Evolutionary conservation across 1,140 invertebrate genomes (phyloP).

Genomic region (Drosophila nannoptera): DNA sequence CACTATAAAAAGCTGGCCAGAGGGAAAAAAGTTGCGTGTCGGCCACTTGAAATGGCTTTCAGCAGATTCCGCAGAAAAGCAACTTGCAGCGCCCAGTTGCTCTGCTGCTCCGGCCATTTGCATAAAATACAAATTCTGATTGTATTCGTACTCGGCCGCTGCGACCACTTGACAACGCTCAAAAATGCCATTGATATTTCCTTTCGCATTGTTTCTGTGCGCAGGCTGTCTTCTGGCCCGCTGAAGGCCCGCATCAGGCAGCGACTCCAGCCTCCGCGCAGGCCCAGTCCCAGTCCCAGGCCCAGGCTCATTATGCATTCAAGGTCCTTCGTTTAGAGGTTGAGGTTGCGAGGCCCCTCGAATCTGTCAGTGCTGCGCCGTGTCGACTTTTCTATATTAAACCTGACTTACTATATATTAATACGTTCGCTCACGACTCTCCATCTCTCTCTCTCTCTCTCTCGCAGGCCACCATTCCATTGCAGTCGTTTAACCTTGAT

Average conservation of each 20-base stretch:
- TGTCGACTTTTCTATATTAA: constrained; percentile 72
- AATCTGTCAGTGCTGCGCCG: constrained; percentile 64
- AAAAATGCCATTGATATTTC: constrained; percentile 71
- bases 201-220: constrained; percentile 63
- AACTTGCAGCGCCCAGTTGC: constrained; percentile 17
- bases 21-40: constrained; percentile 13
- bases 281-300: neutral
- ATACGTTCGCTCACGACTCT: constrained; percentile 22
- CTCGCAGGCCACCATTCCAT: constrained; percentile 77
- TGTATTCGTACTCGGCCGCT: constrained; percentile 27
- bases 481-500: constrained; percentile 79
- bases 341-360: constrained; percentile 52
- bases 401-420: constrained; percentile 57
- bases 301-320: constrained; percentile 73
- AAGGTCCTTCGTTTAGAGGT: constrained; percentile 70
- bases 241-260: constrained; percentile 18
- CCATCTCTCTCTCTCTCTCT: constrained; percentile 28
- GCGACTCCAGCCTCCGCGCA: neutral
- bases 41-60: constrained; percentile 47
- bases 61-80: constrained; percentile 49
- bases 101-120: constrained; percentile 46
- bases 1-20: constrained; percentile 17
- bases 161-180: constrained; percentile 69
- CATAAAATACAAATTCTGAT: constrained; percentile 73
- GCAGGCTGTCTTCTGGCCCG: constrained; percentile 14